Evolutionary conservation across 2,888 invertebrate genomes (phyloP), one percentile per base, ranked within the genome.

Genomic region (Chironomus riparius): DNA sequence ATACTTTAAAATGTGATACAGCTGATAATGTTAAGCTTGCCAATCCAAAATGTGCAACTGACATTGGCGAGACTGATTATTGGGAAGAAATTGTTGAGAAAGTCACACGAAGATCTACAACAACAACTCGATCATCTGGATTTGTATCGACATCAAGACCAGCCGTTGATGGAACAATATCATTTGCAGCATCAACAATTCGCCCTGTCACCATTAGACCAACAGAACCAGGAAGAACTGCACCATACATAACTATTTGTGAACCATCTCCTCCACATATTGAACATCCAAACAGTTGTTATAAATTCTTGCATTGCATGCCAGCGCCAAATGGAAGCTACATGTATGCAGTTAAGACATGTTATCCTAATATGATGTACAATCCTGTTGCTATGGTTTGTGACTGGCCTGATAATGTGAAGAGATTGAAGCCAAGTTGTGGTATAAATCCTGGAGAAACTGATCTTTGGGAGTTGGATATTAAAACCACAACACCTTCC

Each of bases 301-400:
- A 85, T 78, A 85, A 88, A 80, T 93, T 91, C 83, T 88, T 89
- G 80, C 90, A 92, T 77, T 93, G 92, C 77, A 84, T 85, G 0
- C 87, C 88, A 0, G 83, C 83, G 38, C 80, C 82, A 48, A 80
- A 82, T 0, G 81, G 80, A 15, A 84, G 83, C 0, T 83, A 83
- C 71, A 82, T 85, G 76, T 83, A 87, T 22, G 88, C 90, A 5
- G 87, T 89, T 79, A 91, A 91, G 83, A 85, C 86, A 0, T 93
- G 93, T 79, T 88, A 87, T 0, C 83, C 86, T 0, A 85, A 84
- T 15, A 89, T 89, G 81, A 82, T 90, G 85, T 93, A 88, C 83
- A 91, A 92, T 84, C 89, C 91, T 0, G 80, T 80, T 1, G 82
- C 83, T 3, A 87, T 88, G 84, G 85, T 87, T 2, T 91, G 91